phyloP scores from a whole-genome alignment of 2,113 vertebrate genomes.

The Brienomyrus brachyistius region DNA sequence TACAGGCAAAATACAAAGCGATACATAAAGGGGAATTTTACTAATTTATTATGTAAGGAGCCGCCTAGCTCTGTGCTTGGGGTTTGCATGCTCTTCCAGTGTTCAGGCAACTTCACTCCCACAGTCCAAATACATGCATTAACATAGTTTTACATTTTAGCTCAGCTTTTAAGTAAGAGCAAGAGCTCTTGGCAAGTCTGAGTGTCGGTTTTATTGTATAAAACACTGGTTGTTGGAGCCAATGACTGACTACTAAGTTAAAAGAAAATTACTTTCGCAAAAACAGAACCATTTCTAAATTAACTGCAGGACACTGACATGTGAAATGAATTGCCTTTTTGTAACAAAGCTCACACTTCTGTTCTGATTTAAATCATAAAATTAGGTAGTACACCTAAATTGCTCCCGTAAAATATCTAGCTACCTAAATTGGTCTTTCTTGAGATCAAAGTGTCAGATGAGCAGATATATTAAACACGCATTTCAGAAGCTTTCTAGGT shows the following conservation, averaged over 20 bases:
- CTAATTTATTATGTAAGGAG: background rate
- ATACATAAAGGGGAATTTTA: background rate
- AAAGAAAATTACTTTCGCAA: background rate
- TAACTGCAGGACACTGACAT: background rate
- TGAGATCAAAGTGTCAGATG: background rate
- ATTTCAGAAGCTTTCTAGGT: background rate
- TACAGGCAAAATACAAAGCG: background rate
- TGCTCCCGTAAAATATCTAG: background rate
- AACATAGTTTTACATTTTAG: background rate
- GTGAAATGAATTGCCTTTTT: background rate
- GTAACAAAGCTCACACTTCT: background rate
- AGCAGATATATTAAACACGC: background rate
- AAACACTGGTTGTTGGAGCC: background rate
- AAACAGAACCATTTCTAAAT: background rate
- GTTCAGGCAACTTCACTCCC: background rate
- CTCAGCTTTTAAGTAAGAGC: background rate
- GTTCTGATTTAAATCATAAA: background rate
- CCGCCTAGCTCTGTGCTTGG: background rate
- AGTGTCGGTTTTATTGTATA: background rate
- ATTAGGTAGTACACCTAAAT: background rate
- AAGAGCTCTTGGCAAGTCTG: background rate
- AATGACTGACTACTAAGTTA: background rate
- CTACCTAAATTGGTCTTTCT: background rate
- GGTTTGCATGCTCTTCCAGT: background rate
- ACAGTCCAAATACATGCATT: background rate